Conservation (phyloP, 2,888 invertebrate species). For the Sarcophaga variegata region DNA sequence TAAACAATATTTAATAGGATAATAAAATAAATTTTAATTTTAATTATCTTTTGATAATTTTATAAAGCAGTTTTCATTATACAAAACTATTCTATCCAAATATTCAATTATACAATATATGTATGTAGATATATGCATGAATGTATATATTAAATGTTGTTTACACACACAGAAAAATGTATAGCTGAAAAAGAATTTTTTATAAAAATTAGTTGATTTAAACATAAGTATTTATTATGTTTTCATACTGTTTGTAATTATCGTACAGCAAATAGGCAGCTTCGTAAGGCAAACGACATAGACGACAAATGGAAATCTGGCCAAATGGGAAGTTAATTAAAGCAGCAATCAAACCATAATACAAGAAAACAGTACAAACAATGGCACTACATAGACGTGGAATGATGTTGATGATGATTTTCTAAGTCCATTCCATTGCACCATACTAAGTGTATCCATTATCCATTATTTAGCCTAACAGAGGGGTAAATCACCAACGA, state of each 20-base stretch:
- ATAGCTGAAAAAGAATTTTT: constrained; percentile 52
- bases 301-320: constrained; percentile 56
- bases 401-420: constrained; percentile 47
- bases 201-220: constrained; percentile 62
- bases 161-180: constrained; percentile 49
- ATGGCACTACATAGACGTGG: constrained; percentile 41
- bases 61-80: not conserved
- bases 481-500: constrained; percentile 69
- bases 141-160: constrained; percentile 62
- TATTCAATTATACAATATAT: not conserved
- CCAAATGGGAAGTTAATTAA: constrained; percentile 43
- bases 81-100: not conserved
- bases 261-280: constrained; percentile 61
- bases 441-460: constrained; percentile 41
- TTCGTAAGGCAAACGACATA: constrained; percentile 57
- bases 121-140: not conserved
- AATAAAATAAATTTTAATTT: no score
- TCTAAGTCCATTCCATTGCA: constrained; percentile 47
- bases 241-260: constrained; percentile 79
- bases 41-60: no score
- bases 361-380: constrained; percentile 57
- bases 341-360: constrained; percentile 58
- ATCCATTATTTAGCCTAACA: constrained; percentile 62
- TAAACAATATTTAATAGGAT: constrained; percentile 68
- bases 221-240: constrained; percentile 77